phyloP scores from a whole-genome alignment of 2,888 invertebrate genomes.

The Erebia aethiops region DNA sequence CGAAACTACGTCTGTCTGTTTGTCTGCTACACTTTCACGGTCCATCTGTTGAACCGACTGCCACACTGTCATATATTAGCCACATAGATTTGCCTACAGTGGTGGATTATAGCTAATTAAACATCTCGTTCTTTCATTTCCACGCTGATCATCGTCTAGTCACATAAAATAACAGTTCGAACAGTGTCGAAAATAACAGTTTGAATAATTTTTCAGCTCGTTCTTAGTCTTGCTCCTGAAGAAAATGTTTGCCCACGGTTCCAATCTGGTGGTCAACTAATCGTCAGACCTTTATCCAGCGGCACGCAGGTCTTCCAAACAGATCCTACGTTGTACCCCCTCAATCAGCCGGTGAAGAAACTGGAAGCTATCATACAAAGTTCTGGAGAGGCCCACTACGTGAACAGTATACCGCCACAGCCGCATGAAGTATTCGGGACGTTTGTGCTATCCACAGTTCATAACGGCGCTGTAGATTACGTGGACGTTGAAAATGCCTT shows the following conservation, averaged over 20 bases:
- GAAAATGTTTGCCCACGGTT: constrained; percentile 62
- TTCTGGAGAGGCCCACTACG: constrained; percentile 86
- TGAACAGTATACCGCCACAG: constrained; percentile 83
- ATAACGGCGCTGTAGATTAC: constrained; percentile 80
- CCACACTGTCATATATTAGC: too few species aligned
- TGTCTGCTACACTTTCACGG: too few species aligned
- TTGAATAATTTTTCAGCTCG: constrained; percentile 64
- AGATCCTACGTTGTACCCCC: constrained; percentile 84
- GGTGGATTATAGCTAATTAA: too few species aligned
- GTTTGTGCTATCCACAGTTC: constrained; percentile 84
- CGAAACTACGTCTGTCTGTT: too few species aligned
- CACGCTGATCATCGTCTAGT: too few species aligned
- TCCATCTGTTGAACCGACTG: too few species aligned
- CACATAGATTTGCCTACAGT: too few species aligned
- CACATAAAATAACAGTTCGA: too few species aligned
- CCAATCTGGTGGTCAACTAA: constrained; percentile 76
- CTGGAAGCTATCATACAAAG: constrained; percentile 83
- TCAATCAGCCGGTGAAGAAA: constrained; percentile 87
- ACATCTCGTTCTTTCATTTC: too few species aligned
- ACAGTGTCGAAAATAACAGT: too few species aligned
- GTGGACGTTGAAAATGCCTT: constrained; percentile 84
- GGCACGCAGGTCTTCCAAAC: constrained; percentile 85
- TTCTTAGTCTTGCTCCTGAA: constrained; percentile 78
- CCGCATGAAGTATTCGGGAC: constrained; percentile 86
- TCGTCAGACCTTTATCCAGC: constrained; percentile 83